Percentiles rank a stretch among this genome's conserved stretches.
Evolutionary conservation across 2,113 vertebrate genomes (phyloP).

Genomic region (Patagioenas fasciata): DNA sequence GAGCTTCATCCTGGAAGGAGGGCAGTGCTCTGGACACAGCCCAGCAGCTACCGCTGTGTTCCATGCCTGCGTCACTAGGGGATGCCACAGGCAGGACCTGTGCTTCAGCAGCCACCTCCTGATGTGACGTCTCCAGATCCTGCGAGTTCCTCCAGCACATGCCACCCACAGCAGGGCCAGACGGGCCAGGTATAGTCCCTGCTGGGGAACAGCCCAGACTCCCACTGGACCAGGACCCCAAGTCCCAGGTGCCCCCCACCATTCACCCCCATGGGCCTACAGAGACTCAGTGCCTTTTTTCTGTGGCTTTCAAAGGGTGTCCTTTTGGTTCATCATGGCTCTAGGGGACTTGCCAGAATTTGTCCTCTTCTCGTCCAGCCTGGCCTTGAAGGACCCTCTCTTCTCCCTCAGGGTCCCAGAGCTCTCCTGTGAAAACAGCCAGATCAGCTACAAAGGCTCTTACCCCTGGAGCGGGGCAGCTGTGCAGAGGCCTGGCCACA

Average conservation of each 20-base stretch:
- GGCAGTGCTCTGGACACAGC: neutral
- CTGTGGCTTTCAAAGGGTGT: neutral
- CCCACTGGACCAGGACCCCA: accelerated
- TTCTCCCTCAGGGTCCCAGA: neutral
- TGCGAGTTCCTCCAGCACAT: neutral
- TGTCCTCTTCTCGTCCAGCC: neutral
- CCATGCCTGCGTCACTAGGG: accelerated
- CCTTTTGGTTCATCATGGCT: neutral
- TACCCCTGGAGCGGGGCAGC: neutral
- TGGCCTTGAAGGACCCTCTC: neutral
- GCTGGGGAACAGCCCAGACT: neutral
- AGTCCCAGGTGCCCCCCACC: neutral
- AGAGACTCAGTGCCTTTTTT: neutral
- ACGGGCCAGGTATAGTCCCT: accelerated
- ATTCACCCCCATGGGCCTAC: accelerated
- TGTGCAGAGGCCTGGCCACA: neutral
- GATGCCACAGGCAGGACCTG: neutral
- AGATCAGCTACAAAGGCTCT: neutral
- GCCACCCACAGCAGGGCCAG: neutral
- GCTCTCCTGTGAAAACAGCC: neutral
- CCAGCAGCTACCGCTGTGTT: neutral
- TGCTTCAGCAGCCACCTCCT: neutral
- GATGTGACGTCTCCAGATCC: neutral
- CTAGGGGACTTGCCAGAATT: neutral
- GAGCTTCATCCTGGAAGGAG: neutral